phyloP scores from a whole-genome alignment of 2,797 vertebrate species.

The Gallinago solitaria region DNA sequence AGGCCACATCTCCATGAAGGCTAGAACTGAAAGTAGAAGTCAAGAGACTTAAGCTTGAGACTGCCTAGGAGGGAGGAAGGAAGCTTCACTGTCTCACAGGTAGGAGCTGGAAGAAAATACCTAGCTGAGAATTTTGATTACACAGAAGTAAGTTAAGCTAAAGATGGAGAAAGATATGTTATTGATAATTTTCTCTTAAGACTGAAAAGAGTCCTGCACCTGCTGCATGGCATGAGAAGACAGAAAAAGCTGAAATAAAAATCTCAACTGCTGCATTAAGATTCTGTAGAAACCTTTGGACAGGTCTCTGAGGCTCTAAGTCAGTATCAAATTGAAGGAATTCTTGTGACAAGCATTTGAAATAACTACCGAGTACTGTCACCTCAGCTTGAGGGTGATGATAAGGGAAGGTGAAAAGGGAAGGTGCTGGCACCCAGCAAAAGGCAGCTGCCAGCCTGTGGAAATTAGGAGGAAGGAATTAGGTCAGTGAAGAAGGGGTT shows the following conservation, averaged over 20 bases:
- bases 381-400: neutral
- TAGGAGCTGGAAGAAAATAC: neutral
- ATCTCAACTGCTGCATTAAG: neutral
- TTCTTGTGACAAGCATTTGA: neutral
- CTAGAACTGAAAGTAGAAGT: neutral
- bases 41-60: neutral
- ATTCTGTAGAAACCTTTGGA: neutral
- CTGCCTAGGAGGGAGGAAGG: neutral
- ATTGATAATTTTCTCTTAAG: neutral
- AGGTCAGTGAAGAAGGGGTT: neutral
- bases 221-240: neutral
- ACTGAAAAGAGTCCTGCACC: neutral
- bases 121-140: neutral
- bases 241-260: neutral
- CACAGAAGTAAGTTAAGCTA: neutral
- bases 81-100: neutral
- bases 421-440: neutral
- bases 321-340: neutral
- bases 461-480: neutral
- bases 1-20: neutral
- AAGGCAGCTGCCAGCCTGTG: conserved; percentile 10
- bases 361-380: neutral
- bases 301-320: neutral
- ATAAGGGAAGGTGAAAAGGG: neutral
- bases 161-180: neutral